Evolutionary conservation across 2,888 invertebrate genomes (phyloP), one percentile per base, ranked within the genome.

Genomic region (Hypselothyrea guttata): DNA sequence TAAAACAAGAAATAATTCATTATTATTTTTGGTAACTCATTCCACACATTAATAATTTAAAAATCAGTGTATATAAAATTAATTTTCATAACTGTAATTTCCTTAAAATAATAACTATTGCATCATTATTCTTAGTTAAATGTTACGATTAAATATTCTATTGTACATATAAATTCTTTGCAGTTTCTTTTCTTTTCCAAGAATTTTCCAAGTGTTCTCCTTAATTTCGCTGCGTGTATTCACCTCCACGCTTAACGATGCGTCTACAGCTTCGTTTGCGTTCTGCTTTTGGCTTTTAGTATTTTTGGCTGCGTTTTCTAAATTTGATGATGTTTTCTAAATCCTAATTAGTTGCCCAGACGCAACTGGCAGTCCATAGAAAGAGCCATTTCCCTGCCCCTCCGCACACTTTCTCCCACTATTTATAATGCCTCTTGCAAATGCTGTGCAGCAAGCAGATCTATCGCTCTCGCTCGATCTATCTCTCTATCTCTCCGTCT

Each of bases 251-350:
- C 45, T 22, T 46, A 35, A 38, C 40, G 47, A 28, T 41, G 60
- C 54, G 38, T 40, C 40, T 30, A 52, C 47, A 31, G 33, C 1
- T 45, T 27, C 46, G 12, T 27, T 31, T 44, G 1, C 1, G 7
- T 49, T 22, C 27, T 51, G 34, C 16, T 7, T 52, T 52, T 51
- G 44, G 53, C 70, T 64, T 61, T 40, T 38, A 54, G 79, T 81
- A 84, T 84, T 86, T 84, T 84, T 66, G 63, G 69, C 61, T 62
- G 41, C 58, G 66, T 79, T 84, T 22, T 84, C 86, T 79, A 84
- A 86, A 70, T 84, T 75, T 86, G 84, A 79, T 48, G 65, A 75
- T 75, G 62, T 84, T 86, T 22, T 84, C 73, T 77, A 86, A 86
- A 86, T 83, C 69, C 85, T 83, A 84, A 84, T 84, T 84, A 84